Evolutionary conservation across 1,140 invertebrate species (phyloP).

Genomic region (Drosophila lacteicornis): DNA sequence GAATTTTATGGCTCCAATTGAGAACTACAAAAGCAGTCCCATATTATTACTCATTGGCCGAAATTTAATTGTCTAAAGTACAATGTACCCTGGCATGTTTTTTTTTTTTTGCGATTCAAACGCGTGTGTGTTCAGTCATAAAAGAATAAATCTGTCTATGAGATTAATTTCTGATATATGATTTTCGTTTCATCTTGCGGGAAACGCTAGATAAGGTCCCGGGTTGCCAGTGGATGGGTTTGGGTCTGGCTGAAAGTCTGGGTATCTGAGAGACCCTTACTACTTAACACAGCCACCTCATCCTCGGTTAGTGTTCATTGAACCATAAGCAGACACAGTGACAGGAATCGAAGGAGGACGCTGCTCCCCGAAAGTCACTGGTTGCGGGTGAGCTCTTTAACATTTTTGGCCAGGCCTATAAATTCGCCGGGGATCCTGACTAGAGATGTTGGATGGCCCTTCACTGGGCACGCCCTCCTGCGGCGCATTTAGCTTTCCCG

Average conservation of each 20-base stretch:
- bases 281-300: constrained; percentile 15
- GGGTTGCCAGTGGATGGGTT: constrained; percentile 4
- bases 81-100: constrained; percentile 39
- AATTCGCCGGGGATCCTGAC: constrained; percentile 34
- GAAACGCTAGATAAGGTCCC: background rate
- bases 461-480: constrained; percentile 45
- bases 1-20: constrained; percentile 37
- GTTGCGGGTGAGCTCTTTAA: constrained; percentile 32
- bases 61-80: constrained; percentile 45
- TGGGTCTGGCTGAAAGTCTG: constrained; percentile 22
- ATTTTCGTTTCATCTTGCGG: constrained; percentile 42
- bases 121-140: constrained; percentile 19
- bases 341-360: constrained; percentile 15
- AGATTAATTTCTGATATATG: constrained; percentile 55
- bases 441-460: constrained; percentile 33
- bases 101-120: constrained; percentile 5
- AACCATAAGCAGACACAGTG: constrained; percentile 54
- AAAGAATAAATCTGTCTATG: constrained; percentile 52
- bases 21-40: constrained; percentile 29
- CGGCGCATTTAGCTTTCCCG: constrained; percentile 65
- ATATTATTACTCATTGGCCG: constrained; percentile 10
- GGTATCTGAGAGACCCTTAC: background rate
- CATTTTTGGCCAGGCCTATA: constrained; percentile 62
- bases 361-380: background rate
- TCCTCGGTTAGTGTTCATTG: constrained; percentile 56